phyloP scores from a whole-genome alignment of 2,797 vertebrate genomes.

The Paguma larvata region DNA sequence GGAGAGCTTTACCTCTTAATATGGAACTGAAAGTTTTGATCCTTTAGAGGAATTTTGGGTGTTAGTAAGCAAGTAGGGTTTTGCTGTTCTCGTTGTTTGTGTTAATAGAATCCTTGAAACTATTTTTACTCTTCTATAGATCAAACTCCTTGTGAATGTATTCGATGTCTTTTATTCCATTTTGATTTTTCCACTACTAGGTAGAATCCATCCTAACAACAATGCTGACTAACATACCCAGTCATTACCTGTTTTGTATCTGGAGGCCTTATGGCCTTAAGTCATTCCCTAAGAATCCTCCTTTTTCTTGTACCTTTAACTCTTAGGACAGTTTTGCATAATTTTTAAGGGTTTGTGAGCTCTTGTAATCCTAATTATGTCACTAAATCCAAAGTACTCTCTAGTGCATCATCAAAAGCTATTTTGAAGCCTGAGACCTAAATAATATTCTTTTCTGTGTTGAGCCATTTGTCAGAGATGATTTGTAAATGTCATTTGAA shows the following conservation, averaged over 20 bases:
- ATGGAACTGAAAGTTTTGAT: constrained; percentile 27
- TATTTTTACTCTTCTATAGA: not conserved
- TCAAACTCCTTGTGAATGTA: constrained; percentile 2
- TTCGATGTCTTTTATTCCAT: not conserved
- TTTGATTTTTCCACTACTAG: not conserved
- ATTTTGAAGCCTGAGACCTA: not conserved
- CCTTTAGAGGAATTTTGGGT: not conserved
- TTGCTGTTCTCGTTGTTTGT: constrained; percentile 7
- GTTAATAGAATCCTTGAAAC: not conserved
- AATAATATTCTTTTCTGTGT: not conserved
- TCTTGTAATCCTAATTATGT: constrained; percentile 6
- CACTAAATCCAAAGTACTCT: constrained; percentile 24
- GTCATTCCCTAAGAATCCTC: not conserved
- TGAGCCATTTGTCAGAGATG: constrained; percentile 31
- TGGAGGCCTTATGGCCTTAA: not conserved
- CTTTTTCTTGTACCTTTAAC: not conserved
- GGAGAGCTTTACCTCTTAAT: not conserved
- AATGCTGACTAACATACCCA: not conserved
- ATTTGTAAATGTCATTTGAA: constrained; percentile 52
- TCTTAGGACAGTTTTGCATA: not conserved
- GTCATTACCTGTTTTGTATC: constrained; percentile 9
- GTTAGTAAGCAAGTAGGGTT: not conserved
- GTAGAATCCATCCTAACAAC: not conserved
- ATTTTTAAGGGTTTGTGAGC: constrained; percentile 12
- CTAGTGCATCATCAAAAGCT: constrained; percentile 11